Percentiles rank a stretch among this genome's conserved stretches.
These are phyloP conservation scores for Esox masquinongy DNA, from an alignment of 2,797 vertebrate genomes.

Conservation along the genomic window DNA sequence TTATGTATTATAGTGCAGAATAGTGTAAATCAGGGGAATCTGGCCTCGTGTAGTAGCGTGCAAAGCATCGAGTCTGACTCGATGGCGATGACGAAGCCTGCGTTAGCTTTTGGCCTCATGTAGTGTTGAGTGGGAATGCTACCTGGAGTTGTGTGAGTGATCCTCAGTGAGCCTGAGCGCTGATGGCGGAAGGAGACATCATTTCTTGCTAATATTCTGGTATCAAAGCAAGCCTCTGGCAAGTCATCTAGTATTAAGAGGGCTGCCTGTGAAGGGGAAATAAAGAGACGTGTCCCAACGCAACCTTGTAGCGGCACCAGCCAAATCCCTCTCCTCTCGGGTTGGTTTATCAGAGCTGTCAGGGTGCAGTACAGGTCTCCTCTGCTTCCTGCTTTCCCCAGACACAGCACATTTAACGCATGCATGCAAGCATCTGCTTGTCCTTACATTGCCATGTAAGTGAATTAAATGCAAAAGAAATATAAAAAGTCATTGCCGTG, in stretches of 20 bases:
- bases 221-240: constrained; percentile 45
- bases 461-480: not conserved
- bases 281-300: constrained; percentile 34
- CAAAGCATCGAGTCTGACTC: constrained; percentile 27
- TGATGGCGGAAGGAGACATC: constrained; percentile 41
- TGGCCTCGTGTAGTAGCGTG: too few relatives aligned
- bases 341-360: constrained; percentile 25
- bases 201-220: constrained; percentile 44
- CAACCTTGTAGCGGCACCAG: constrained; percentile 37
- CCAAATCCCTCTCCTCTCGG: constrained; percentile 32
- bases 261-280: constrained; percentile 36
- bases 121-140: constrained; percentile 53
- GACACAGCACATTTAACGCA: constrained; percentile 24
- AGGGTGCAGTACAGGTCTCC: constrained; percentile 14
- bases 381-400: constrained; percentile 10
- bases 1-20: not conserved
- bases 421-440: constrained; percentile 24
- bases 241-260: constrained; percentile 44
- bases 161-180: constrained; percentile 36
- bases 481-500: constrained; percentile 4
- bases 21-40: too few relatives aligned
- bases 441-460: not conserved
- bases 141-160: constrained; percentile 64
- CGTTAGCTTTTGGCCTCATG: constrained; percentile 32
- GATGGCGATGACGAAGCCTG: constrained; percentile 17